Evolutionary conservation across 2,113 vertebrate species (phyloP).

Genomic region (Nesogale talazaci): DNA sequence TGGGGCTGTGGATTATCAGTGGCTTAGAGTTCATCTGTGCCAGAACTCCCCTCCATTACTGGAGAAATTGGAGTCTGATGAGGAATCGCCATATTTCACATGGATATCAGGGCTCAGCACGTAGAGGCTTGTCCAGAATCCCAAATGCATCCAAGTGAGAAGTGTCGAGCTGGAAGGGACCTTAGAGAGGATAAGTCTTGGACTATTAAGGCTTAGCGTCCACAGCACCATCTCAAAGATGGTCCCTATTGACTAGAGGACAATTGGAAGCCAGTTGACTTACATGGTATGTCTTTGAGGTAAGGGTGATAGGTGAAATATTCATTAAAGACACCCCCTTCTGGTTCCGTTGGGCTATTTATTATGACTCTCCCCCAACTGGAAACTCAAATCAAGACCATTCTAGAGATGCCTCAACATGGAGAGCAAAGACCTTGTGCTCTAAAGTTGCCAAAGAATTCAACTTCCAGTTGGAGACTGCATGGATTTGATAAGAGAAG

Average conservation of each 20-base stretch:
- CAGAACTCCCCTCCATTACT: constrained; percentile 52
- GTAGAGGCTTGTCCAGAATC: background rate
- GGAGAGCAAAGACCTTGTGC: background rate
- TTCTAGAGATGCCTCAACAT: background rate
- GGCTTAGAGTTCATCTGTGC: constrained; percentile 65
- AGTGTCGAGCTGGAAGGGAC: background rate
- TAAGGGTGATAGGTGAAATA: background rate
- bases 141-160: background rate
- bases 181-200: background rate
- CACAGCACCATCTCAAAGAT: background rate
- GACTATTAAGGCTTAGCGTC: background rate
- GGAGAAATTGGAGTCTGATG: constrained; percentile 32
- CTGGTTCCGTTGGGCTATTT: background rate
- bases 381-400: background rate
- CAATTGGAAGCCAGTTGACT: background rate
- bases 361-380: background rate
- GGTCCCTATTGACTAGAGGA: background rate
- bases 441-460: background rate
- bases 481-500: background rate
- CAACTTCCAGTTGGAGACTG: background rate
- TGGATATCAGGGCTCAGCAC: background rate
- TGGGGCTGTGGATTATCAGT: constrained; percentile 63
- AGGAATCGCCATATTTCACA: constrained; percentile 18
- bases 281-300: background rate
- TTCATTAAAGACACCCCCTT: background rate